Evolutionary conservation across 2,113 vertebrate species (phyloP).

Genomic region (Hirundichthys speculiger): DNA sequence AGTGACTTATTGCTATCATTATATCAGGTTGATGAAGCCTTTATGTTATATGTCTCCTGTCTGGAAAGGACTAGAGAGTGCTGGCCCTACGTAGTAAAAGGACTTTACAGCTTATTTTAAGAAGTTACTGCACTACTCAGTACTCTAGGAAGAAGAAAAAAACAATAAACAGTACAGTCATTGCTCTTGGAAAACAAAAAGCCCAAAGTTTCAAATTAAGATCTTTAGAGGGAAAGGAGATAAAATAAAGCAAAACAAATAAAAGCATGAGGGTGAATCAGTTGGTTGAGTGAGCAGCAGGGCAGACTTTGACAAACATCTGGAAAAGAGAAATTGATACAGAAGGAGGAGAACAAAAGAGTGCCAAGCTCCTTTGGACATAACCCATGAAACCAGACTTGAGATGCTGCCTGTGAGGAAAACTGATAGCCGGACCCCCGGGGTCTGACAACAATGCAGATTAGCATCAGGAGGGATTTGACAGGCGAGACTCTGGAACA

Average conservation of each 20-base stretch:
- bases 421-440: slow-evolving; percentile 55
- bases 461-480: slow-evolving; percentile 45
- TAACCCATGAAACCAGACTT: slow-evolving; percentile 25
- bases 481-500: slow-evolving; percentile 48
- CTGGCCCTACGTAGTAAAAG: too few species aligned
- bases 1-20: too few species aligned
- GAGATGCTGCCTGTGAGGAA: slow-evolving; percentile 15
- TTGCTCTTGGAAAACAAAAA: slow-evolving; percentile 6
- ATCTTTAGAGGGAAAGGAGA: slow-evolving; percentile 7
- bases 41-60: too few species aligned
- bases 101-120: too few species aligned
- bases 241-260: slow-evolving; percentile 33
- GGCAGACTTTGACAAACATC: slow-evolving; percentile 1
- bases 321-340: slow-evolving; percentile 13
- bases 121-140: too few species aligned
- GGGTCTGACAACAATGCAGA: slow-evolving; percentile 36
- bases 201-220: slow-evolving; percentile 3
- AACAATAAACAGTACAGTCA: too few species aligned
- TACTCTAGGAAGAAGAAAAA: too few species aligned
- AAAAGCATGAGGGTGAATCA: neutral
- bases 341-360: slow-evolving; percentile 11
- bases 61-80: too few species aligned
- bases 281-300: slow-evolving; percentile 21
- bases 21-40: too few species aligned
- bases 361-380: slow-evolving; percentile 11